Base-by-base conservation (phyloP, 2,888 invertebrate genomes). In the Stenchaetothrips biformis region DNA sequence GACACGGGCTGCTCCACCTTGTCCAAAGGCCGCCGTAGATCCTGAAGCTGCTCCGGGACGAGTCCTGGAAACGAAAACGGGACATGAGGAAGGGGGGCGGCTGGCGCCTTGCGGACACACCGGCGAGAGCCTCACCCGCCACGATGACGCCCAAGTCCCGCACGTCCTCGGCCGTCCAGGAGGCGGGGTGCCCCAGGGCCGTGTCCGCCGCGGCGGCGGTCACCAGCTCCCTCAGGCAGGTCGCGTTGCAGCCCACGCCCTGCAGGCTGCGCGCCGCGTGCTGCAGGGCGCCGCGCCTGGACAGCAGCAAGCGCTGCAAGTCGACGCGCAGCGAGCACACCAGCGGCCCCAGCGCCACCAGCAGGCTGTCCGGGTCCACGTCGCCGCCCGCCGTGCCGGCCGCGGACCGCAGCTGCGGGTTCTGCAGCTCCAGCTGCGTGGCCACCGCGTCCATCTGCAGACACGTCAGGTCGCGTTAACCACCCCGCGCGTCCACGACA, bases 131-230 rank as follows among this genome's bases (percentile, higher is more conserved):
- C 62, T 74, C 11, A 81, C 81, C 81, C 18, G 81, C 81, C 53
- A 77, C 59, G n/a, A 81, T 81, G 47, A 49, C 48, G 49, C 81
- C 81, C 13, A 81, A 59, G 13, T 77, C 78, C 27, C 79, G 48
- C 11, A 81, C 25, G 53, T 81, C 81, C 25, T 81, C 80, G 18
- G 81, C 81, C 18, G 78, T 81, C 81, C 81, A 81, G 3, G 47
- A 53, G 21, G 74, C 49, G 2, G 59, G 80, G 21, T 78, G 59
- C 11, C 81, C 81, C 59, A 80, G 81, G 37, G 78, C 81, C 16
- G 49, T n/a, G 53, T 67, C 49, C 48, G 59, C 79, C 6, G 37
- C 79, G n/a, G 80, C 81, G 16, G 79, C 48, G 7, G 62, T 48
- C 2, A 53, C 80, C 18, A 81, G 59, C 77, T 79, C 78, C 48